These are phyloP conservation scores for Kryphioiulus occultus DNA, from an alignment of 2,888 invertebrate species.

Conservation along the genomic window DNA sequence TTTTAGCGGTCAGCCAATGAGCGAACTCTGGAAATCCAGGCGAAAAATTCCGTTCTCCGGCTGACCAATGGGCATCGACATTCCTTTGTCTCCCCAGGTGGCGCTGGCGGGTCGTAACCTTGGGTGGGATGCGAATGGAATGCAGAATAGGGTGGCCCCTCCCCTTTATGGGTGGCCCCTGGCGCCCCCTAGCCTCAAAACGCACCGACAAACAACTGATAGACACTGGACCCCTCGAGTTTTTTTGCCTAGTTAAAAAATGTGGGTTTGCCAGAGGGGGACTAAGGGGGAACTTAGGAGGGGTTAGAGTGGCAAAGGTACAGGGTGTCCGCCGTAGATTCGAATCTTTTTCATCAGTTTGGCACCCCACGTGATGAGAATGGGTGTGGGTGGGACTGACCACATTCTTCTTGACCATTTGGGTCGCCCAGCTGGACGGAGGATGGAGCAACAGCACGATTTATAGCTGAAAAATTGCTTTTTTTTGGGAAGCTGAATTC, in stretches of 20 bases:
- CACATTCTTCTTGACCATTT: conserved; percentile 3
- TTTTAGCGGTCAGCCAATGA: background rate
- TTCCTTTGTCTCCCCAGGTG: background rate
- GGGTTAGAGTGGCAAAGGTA: background rate
- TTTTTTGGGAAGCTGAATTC: background rate
- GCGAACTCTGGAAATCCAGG: no score
- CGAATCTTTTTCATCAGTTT: no score
- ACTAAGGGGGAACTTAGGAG: background rate
- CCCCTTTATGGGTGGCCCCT: conserved; percentile 17
- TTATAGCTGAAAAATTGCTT: background rate
- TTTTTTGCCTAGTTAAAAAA: background rate
- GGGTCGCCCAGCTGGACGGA: conserved; percentile 16
- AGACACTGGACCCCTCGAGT: background rate
- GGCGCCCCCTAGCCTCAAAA: conserved; percentile 16
- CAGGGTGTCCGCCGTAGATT: background rate
- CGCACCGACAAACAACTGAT: background rate
- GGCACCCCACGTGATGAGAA: no score
- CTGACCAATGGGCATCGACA: background rate
- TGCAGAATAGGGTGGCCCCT: background rate
- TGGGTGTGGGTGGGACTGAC: background rate
- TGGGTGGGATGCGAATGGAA: background rate
- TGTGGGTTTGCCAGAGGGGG: conserved; percentile 11
- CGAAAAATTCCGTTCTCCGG: background rate
- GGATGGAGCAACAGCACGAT: background rate
- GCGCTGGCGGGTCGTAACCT: conserved; percentile 1